Conservation (phyloP, 2,113 vertebrate species). For the Maylandia zebra region DNA sequence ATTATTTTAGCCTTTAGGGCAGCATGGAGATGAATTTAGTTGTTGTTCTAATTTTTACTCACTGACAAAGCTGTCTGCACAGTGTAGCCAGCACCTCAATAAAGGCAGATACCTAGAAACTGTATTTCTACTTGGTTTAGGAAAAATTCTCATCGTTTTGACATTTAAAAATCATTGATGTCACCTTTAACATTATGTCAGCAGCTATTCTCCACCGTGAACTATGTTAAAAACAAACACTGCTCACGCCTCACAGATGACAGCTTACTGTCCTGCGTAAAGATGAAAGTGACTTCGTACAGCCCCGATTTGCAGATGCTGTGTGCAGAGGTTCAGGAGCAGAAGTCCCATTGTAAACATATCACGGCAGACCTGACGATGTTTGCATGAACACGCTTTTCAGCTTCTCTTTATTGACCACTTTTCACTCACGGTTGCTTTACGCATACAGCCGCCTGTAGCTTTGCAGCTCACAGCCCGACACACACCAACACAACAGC, state of each 20-base stretch:
- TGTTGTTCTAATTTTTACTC: neutral
- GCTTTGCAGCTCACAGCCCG: too few species aligned
- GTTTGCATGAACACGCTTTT: too few species aligned
- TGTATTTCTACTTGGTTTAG: neutral
- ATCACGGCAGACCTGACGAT: rapidly evolving
- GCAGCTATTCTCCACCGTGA: neutral
- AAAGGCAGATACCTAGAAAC: neutral
- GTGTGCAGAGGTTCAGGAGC: rapidly evolving
- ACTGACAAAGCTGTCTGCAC: neutral
- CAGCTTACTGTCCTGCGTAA: neutral
- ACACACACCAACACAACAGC: too few species aligned
- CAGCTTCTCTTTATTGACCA: neutral
- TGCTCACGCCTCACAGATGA: rapidly evolving
- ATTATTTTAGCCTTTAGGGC: neutral
- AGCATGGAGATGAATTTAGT: neutral
- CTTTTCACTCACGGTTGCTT: neutral
- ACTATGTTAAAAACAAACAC: neutral
- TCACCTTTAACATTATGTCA: rapidly evolving
- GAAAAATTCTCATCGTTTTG: rapidly evolving
- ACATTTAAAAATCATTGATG: neutral
- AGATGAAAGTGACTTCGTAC: neutral
- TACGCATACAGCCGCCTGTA: neutral
- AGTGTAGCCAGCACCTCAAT: neutral
- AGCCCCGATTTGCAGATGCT: rapidly evolving
- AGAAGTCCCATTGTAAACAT: neutral